Conservation (phyloP, 2,113 vertebrate genomes). For the Channa maculata region DNA sequence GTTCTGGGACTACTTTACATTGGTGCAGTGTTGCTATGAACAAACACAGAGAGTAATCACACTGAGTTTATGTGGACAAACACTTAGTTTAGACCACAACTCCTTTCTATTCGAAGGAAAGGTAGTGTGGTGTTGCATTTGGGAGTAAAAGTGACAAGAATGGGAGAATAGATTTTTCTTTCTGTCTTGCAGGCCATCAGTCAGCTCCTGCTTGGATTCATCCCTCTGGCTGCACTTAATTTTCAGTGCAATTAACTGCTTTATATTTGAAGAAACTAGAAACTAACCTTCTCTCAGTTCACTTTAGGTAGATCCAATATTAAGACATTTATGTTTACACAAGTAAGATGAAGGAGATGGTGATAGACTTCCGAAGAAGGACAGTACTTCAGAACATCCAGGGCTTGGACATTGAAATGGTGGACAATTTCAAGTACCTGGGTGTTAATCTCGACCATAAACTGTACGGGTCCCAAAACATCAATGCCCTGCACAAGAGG, state of each 20-base stretch:
- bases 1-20: slow-evolving; percentile 83
- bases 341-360: too few species aligned
- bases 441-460: too few species aligned
- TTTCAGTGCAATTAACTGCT: slow-evolving; percentile 59
- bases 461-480: too few species aligned
- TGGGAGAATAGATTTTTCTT: slow-evolving; percentile 12
- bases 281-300: too few species aligned
- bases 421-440: too few species aligned
- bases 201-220: slow-evolving; percentile 26
- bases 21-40: slow-evolving; percentile 78
- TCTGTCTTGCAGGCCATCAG: not conserved
- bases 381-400: too few species aligned
- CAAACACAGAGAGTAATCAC: slow-evolving; percentile 69
- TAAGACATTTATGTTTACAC: too few species aligned
- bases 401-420: too few species aligned
- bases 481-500: too few species aligned
- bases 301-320: too few species aligned
- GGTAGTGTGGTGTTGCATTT: slow-evolving; percentile 43
- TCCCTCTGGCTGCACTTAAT: slow-evolving; percentile 56
- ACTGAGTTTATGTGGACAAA: slow-evolving; percentile 74
- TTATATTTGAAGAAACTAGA: slow-evolving; percentile 21
- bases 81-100: slow-evolving; percentile 60
- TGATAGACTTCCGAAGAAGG: too few species aligned
- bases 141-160: slow-evolving; percentile 2
- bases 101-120: slow-evolving; percentile 38